Evolutionary conservation across 1,140 invertebrate genomes (phyloP).

Genomic region (Ooceraea biroi): DNA sequence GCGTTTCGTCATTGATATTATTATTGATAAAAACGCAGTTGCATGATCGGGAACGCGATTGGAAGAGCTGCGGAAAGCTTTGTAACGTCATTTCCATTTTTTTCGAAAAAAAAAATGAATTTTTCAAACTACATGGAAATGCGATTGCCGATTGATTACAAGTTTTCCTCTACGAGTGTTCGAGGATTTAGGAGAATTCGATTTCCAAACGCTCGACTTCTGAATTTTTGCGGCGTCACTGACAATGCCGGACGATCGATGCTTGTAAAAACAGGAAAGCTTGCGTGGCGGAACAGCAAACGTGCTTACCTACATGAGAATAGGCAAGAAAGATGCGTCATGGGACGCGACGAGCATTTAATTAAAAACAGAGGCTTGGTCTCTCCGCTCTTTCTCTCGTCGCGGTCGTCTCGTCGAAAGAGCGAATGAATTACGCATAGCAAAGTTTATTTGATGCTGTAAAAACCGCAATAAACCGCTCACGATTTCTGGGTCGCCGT

Average conservation of each 20-base stretch:
- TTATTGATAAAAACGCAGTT: background rate
- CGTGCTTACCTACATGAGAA: conserved; percentile 24
- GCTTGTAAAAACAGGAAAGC: conserved; percentile 46
- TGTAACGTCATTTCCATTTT: background rate
- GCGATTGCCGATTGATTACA: conserved; percentile 1
- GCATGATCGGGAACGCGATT: background rate
- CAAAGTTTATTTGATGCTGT: conserved; percentile 66
- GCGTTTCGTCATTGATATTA: background rate
- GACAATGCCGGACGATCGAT: conserved; percentile 43
- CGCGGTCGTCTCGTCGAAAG: conserved; percentile 38
- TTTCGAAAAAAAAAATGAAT: background rate
- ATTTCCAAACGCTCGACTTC: background rate
- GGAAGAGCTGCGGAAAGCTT: background rate
- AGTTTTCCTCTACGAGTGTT: conserved; percentile 23
- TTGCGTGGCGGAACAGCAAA: conserved; percentile 24
- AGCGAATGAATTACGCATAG: conserved; percentile 49
- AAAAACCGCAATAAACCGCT: conserved; percentile 50
- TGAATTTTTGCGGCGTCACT: conserved; percentile 32
- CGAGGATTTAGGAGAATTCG: conserved; percentile 26
- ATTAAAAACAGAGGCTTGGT: conserved; percentile 74
- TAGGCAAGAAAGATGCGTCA: conserved; percentile 3
- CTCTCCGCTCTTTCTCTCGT: conserved; percentile 32
- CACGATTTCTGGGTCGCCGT: conserved; percentile 45
- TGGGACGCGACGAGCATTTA: conserved; percentile 67
- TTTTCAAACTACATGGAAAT: background rate